Percentiles rank a stretch among this genome's conserved stretches.
phyloP scores from a whole-genome alignment of 2,888 invertebrate species.

The Blastobasis adustella region DNA sequence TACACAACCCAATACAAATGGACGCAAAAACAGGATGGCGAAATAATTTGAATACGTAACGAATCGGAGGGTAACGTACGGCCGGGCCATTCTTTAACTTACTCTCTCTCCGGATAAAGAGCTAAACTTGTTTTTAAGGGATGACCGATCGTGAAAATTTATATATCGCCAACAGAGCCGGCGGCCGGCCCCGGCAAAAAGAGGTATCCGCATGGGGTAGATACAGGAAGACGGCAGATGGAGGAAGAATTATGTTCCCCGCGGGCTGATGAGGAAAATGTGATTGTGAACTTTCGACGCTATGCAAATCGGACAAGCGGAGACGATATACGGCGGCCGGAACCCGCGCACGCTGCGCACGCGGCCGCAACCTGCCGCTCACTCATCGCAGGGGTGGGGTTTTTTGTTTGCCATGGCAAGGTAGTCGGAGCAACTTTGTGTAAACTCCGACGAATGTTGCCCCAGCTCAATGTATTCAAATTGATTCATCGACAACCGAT shows the following conservation, averaged over 20 bases:
- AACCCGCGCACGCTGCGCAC: conserved; percentile 14
- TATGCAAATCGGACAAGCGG: conserved; percentile 67
- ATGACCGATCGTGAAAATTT: conserved; percentile 74
- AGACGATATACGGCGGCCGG: conserved; percentile 40
- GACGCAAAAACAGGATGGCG: conserved; percentile 62
- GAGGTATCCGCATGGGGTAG: conserved; percentile 56
- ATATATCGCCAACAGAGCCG: conserved; percentile 70
- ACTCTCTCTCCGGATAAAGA: conserved; percentile 65
- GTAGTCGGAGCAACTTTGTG: conserved; percentile 43
- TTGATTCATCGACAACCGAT: conserved; percentile 48
- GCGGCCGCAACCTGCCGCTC: no score
- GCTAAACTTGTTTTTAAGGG: conserved; percentile 75
- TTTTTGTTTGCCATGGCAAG: conserved; percentile 42
- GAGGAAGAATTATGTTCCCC: conserved; percentile 71
- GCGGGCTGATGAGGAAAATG: conserved; percentile 72
- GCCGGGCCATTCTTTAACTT: conserved; percentile 66
- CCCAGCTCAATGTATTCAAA: conserved; percentile 54
- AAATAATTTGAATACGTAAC: conserved; percentile 74
- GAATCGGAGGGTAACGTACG: conserved; percentile 66
- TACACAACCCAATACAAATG: conserved; percentile 50
- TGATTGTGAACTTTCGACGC: conserved; percentile 71
- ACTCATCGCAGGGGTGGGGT: conserved; percentile 32
- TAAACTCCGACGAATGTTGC: conserved; percentile 47
- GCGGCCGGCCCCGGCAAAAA: conserved; percentile 64
- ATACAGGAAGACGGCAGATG: conserved; percentile 71